Evolutionary conservation across 2,888 invertebrate species (phyloP), one percentile per base, ranked within the genome.

Genomic region (Drosophila mayaguana): DNA sequence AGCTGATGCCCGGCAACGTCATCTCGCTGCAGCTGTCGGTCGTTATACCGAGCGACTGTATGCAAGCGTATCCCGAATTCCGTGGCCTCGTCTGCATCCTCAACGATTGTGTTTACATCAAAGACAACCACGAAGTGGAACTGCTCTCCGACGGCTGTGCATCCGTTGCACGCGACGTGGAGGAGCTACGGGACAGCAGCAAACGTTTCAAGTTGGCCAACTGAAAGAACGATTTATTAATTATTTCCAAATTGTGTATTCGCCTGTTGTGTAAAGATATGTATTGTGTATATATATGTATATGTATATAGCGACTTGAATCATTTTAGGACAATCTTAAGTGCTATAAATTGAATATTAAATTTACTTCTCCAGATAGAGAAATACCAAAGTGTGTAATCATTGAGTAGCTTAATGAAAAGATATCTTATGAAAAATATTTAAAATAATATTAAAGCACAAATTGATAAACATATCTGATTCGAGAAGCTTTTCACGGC

Each of bases 81-180:
- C 55, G 86, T 3, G 81, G 82, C 9, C 42, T 79, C 0, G 34
- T 69, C 8, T 84, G 79, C 32, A 59, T 73, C 12, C 45, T 81
- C 1, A 64, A 56, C 16, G 80, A 81, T 18, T 75, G 57, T 34
- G 16, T 84, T 2, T 22, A 56, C 32, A 69, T 81, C 14, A 64
- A 57, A 5, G 34, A 64, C 1, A 54, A 70, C 28, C 45, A 36
- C 40, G 34, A 54, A 1, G 55, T 81, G 12, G 81, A 81, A 18
- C 8, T 81, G 1, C 67, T 81, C 11, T 57, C 76, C 4, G n/a
- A 1, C 2, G 34, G 36, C 14, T 85, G 81, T 18, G 63, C 22
- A 14, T 61, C 55, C n/a, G 22, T 34, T 34, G 9, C 56, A 1
- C 53, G 54, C 1, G 66, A 69, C 6, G 9, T 77, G 3, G 78